These are phyloP conservation scores for Actenoides hombroni DNA, from an alignment of 2,113 vertebrate genomes.

Conservation along the genomic window DNA sequence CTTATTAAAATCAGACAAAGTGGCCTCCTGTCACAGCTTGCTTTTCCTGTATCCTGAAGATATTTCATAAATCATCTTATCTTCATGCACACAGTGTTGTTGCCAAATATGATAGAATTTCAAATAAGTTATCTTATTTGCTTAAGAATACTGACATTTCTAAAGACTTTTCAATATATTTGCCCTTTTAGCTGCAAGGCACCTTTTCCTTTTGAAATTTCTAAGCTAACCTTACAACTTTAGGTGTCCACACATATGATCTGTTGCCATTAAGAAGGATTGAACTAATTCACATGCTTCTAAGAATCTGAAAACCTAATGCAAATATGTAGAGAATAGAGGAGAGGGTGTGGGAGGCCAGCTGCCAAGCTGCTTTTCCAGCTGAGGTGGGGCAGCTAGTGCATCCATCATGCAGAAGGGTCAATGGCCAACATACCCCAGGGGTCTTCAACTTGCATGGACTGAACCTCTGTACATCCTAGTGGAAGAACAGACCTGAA, in stretches of 20 bases:
- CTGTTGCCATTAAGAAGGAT: neutral
- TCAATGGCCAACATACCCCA: rapidly evolving
- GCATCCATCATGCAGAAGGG: neutral
- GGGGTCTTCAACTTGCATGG: neutral
- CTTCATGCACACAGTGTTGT: neutral
- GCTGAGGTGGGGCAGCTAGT: neutral
- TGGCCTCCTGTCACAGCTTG: neutral
- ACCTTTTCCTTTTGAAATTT: neutral
- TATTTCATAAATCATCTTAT: neutral
- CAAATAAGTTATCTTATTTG: neutral
- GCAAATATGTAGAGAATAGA: neutral
- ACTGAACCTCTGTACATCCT: neutral
- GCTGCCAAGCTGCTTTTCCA: neutral
- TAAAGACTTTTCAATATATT: neutral
- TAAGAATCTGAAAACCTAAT: neutral
- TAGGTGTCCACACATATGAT: neutral
- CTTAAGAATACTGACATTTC: neutral
- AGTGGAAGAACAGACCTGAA: neutral
- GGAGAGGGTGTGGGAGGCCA: rapidly evolving
- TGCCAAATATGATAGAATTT: neutral
- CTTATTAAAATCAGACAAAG: neutral
- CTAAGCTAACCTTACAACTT: neutral
- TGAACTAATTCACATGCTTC: neutral
- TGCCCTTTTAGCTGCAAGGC: neutral
- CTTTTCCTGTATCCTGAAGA: neutral